Evolutionary conservation across 1,140 invertebrate genomes (phyloP).

Genomic region (Lethrus apterus): DNA sequence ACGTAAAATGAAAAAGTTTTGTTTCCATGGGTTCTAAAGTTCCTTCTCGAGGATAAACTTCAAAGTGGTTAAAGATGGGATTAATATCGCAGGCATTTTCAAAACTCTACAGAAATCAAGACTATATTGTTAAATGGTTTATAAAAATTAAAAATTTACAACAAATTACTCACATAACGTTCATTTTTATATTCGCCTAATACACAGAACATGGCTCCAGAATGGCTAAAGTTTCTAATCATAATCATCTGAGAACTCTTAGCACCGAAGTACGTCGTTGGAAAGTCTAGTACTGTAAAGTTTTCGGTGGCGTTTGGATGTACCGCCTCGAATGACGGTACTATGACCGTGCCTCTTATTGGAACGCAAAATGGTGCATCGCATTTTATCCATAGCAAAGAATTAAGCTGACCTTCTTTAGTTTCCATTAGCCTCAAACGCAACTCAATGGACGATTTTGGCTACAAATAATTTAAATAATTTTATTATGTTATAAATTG

Average conservation of each 20-base stretch:
- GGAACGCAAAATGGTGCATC: neutral
- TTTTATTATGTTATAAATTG: neutral
- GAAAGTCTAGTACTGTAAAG: conserved; percentile 26
- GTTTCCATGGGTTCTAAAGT: neutral
- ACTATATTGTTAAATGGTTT: conserved; percentile 11
- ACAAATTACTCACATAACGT: neutral
- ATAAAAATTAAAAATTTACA: conserved; percentile 11
- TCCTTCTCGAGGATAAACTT: neutral
- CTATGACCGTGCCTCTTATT: conserved; percentile 25
- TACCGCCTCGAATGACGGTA: conserved; percentile 17
- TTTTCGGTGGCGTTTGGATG: conserved; percentile 13
- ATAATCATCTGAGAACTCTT: conserved; percentile 16
- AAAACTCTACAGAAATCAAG: too few species aligned
- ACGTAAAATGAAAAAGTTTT: neutral
- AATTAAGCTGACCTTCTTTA: neutral
- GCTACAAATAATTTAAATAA: neutral
- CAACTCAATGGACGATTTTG: neutral
- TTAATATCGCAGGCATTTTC: neutral
- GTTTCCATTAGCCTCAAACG: neutral
- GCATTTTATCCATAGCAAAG: neutral
- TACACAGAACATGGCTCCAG: conserved; percentile 24
- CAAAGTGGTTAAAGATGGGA: neutral
- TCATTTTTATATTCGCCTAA: conserved; percentile 16
- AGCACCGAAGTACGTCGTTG: conserved; percentile 25
- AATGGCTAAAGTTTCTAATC: conserved; percentile 27